These are phyloP conservation scores for Habrosyne pyritoides DNA, from an alignment of 2,888 invertebrate species.

Conservation along the genomic window DNA sequence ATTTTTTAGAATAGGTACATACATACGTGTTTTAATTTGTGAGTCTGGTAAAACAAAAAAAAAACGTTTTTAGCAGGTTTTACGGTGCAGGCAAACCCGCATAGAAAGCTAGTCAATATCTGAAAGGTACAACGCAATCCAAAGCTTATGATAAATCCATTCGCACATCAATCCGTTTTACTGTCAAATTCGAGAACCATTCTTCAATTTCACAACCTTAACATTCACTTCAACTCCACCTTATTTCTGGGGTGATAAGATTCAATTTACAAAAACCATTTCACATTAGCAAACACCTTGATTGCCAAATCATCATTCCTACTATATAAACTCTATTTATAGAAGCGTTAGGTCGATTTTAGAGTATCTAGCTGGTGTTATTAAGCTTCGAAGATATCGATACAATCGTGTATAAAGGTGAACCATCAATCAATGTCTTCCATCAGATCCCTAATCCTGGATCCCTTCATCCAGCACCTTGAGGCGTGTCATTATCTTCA, in stretches of 20 bases:
- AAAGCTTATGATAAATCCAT: constrained; percentile 48
- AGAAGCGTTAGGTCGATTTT: not conserved
- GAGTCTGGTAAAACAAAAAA: no score
- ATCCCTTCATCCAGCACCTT: constrained; percentile 9
- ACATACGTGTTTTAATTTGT: no score
- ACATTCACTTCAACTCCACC: not conserved
- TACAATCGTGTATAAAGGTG: constrained; percentile 45
- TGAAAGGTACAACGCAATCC: constrained; percentile 4
- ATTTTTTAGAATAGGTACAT: no score
- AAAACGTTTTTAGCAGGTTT: no score
- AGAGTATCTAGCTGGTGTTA: not conserved
- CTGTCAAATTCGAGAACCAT: constrained; percentile 37
- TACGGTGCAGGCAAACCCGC: no score
- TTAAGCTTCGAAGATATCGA: constrained; percentile 1
- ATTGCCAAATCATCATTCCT: constrained; percentile 18
- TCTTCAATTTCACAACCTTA: not conserved
- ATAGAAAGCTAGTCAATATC: not conserved
- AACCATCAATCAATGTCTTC: constrained; percentile 61
- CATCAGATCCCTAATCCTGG: constrained; percentile 46
- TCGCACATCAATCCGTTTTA: constrained; percentile 44
- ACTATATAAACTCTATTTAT: not conserved
- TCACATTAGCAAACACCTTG: not conserved
- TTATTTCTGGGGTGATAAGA: not conserved
- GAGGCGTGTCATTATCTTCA: constrained; percentile 23
- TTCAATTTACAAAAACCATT: not conserved